Percentiles rank a stretch among this genome's conserved stretches.
phyloP scores from a whole-genome alignment of 2,113 vertebrate species.

The Brachyhypopomus occidentalis region DNA sequence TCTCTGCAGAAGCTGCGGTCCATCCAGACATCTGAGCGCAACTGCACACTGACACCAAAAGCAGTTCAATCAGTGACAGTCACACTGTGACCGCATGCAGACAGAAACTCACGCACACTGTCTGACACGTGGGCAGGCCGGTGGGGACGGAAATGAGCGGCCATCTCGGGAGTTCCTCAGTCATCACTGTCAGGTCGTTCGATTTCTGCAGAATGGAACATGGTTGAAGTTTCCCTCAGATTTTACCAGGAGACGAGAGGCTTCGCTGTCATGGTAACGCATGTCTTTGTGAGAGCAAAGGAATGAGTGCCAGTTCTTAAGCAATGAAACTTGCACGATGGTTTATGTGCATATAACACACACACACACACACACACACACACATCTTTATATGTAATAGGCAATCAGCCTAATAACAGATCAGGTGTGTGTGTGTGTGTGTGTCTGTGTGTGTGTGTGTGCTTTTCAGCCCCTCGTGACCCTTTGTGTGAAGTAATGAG shows the following conservation, averaged over 20 bases:
- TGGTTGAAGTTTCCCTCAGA: neutral
- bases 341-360: no score
- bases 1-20: neutral
- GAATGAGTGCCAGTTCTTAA: neutral
- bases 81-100: slow-evolving; percentile 17
- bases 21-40: slow-evolving; percentile 28
- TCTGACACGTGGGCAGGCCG: slow-evolving; percentile 36
- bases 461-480: slow-evolving; percentile 45
- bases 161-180: neutral
- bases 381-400: no score
- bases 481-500: slow-evolving; percentile 28
- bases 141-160: slow-evolving; percentile 40
- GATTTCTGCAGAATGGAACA: neutral
- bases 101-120: slow-evolving; percentile 31
- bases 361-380: no score
- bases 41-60: neutral
- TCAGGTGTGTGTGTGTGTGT: slow-evolving; percentile 48
- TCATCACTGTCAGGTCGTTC: neutral
- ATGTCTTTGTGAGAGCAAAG: no score
- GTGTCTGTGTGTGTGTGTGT: slow-evolving; percentile 44
- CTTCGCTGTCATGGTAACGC: no score
- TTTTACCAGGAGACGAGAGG: neutral
- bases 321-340: neutral
- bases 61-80: slow-evolving; percentile 10
- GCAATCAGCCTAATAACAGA: no score